Evolutionary conservation across 2,113 vertebrate species (phyloP), one percentile per base, ranked within the genome.

Genomic region (Corydoras maculifer): DNA sequence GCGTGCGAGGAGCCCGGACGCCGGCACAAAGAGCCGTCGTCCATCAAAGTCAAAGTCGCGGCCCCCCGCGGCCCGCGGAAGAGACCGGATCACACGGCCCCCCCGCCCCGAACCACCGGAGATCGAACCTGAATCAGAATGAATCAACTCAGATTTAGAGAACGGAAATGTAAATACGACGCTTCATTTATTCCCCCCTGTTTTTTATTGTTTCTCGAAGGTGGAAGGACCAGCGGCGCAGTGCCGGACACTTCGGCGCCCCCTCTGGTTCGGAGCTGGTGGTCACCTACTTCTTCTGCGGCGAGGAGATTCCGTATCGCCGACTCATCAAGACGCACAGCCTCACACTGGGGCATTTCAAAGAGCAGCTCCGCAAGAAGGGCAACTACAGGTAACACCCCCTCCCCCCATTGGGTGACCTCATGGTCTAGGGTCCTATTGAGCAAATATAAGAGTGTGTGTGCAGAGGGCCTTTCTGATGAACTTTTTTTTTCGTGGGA

Each of bases 241-340:
- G 79, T 4, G 83, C 87, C 71, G 82, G 85, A 81, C 89, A 89
- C 76, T 75, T 78, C 75, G 5, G 60, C 77, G 7, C 88, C 90
- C 72, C 53, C 58, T 68, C 31, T 57, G 70, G 86, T 5, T 87
- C 86, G 0, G 95, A 97, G 84, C 84, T 94, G 58, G 92, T 96
- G 64, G 93, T 98, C 87, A 98, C 97, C 4, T 98, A 98, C 82
- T 99, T 97, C 86, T 98, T 98, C 90, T 98, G 97, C 0, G 95
- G 94, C 60, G 96, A 98, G 89, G 95, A 97, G 83, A 98, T 99
- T 79, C 97, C 97, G 0, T 99, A 99, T 84, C 86, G 97, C 80
- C 87, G 95, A 80, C 91, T 91, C 87, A 89, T 99, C 89, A 98
- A 94, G 88, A 91, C 91, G 49, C 95, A 96, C 90, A 93, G 91